A percentile compares a stretch with the other conserved stretches of the same genome.
Evolutionary conservation across 2,797 vertebrate species (phyloP).

Genomic region (Coregonus ussuriensis): DNA sequence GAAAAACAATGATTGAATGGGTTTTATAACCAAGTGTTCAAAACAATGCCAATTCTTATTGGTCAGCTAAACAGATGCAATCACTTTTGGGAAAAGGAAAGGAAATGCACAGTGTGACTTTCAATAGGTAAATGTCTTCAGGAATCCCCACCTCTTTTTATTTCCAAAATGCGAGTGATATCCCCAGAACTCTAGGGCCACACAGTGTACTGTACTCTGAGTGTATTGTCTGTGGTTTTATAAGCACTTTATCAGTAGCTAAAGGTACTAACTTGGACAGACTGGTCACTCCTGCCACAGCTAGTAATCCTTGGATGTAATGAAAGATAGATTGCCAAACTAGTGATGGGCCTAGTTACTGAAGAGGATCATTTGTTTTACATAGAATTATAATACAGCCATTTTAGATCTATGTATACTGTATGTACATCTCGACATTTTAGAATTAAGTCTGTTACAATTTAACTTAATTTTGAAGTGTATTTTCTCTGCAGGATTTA

Average conservation of each 20-base stretch:
- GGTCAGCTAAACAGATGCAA: neutral
- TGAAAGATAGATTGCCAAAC: slow-evolving; percentile 56
- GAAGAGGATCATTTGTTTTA: slow-evolving; percentile 64
- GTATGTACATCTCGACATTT: too few relatives aligned
- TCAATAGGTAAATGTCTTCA: neutral
- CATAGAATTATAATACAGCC: too few relatives aligned
- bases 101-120: neutral
- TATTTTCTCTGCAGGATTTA: too few relatives aligned
- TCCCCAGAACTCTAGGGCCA: slow-evolving; percentile 35
- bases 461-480: too few relatives aligned
- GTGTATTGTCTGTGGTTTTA: slow-evolving; percentile 64
- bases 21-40: neutral
- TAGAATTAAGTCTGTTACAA: too few relatives aligned
- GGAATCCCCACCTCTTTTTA: neutral
- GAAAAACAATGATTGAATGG: neutral
- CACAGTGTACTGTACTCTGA: slow-evolving; percentile 56
- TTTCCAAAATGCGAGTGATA: slow-evolving; percentile 22
- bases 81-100: too few relatives aligned
- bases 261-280: slow-evolving; percentile 69
- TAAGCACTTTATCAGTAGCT: slow-evolving; percentile 86
- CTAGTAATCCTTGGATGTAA: slow-evolving; percentile 40
- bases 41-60: neutral
- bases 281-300: slow-evolving; percentile 48
- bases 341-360: slow-evolving; percentile 40
- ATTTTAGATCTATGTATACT: too few relatives aligned